Conservation (phyloP, 2,113 vertebrate species). For the Cebidichthys violaceus region DNA sequence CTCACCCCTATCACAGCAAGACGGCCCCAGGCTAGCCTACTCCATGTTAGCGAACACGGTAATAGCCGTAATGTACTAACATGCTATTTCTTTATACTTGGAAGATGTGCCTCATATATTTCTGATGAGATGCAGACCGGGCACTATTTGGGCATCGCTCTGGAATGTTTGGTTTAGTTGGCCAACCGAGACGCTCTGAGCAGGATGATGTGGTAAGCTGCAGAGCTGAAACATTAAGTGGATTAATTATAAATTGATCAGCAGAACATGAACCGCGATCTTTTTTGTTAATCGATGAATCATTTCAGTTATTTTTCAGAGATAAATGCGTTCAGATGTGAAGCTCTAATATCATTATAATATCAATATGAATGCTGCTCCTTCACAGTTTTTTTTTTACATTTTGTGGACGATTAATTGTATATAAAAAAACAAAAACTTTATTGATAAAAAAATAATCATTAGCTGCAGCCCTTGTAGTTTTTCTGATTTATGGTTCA, state of each 20-base stretch:
- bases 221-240: slow-evolving; percentile 1
- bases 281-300: not conserved
- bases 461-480: slow-evolving; percentile 8
- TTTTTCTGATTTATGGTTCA: slow-evolving; percentile 41
- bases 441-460: slow-evolving; percentile 13
- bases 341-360: not conserved
- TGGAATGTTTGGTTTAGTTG: slow-evolving; percentile 42
- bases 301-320: not conserved
- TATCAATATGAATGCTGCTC: not conserved
- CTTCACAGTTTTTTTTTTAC: not conserved
- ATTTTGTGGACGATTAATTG: not conserved
- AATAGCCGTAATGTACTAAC: slow-evolving; percentile 43
- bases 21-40: slow-evolving; percentile 60
- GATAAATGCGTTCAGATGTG: not conserved
- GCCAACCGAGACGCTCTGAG: slow-evolving; percentile 34
- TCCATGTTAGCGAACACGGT: slow-evolving; percentile 57
- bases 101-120: slow-evolving; percentile 65
- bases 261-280: not conserved
- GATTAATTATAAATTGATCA: slow-evolving; percentile 2
- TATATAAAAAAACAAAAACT: not conserved
- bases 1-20: slow-evolving; percentile 59
- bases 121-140: slow-evolving; percentile 42
- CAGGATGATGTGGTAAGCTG: not conserved
- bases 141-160: slow-evolving; percentile 36
- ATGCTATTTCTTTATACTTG: slow-evolving; percentile 62